Evolutionary conservation across 2,797 vertebrate genomes (phyloP).

Genomic region (Gadopsis marmoratus): DNA sequence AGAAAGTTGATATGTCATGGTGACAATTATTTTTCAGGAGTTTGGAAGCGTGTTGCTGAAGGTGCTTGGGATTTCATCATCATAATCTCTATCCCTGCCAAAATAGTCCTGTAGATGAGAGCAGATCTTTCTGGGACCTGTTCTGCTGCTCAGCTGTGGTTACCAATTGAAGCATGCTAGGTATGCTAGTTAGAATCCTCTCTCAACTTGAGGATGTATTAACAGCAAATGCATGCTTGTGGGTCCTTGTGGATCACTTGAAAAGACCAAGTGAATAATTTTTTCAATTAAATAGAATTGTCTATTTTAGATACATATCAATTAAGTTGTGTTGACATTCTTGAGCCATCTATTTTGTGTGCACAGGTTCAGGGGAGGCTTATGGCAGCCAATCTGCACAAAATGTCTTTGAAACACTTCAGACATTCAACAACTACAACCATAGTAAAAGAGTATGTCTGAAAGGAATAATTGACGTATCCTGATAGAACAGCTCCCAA

Average conservation of each 20-base stretch:
- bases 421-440: not conserved
- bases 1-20: constrained; percentile 10
- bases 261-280: not conserved
- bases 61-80: not conserved
- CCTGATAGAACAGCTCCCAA: constrained; percentile 12
- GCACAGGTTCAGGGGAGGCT: not conserved
- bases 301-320: not conserved
- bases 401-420: constrained; percentile 13
- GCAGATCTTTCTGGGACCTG: not conserved
- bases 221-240: not conserved
- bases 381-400: not conserved
- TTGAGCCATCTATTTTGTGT: not conserved
- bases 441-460: constrained; percentile 1
- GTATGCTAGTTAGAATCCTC: not conserved
- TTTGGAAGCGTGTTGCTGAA: not conserved
- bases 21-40: constrained; percentile 18
- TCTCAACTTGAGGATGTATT: constrained; percentile 2
- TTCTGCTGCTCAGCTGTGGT: constrained; percentile 12
- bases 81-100: not conserved
- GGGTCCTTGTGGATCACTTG: not conserved
- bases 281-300: not conserved
- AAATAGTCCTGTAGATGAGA: not conserved
- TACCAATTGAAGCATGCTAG: not conserved
- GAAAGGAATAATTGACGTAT: constrained; percentile 3
- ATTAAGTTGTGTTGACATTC: not conserved